Conservation (phyloP, 2,888 invertebrate species). For the Hirtodrosophila alboralis region DNA sequence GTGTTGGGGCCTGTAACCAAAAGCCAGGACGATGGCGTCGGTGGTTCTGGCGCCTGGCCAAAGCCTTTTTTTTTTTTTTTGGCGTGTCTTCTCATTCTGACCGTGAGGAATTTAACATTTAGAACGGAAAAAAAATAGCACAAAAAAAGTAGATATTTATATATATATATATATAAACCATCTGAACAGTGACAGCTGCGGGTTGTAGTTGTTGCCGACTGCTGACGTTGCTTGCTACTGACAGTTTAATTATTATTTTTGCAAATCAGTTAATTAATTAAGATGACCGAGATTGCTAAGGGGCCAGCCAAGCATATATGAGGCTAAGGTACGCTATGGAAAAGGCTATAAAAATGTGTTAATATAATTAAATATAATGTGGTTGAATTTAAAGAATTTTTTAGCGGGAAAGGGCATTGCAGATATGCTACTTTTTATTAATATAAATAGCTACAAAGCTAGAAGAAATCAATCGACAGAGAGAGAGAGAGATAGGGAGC, state of each 20-base stretch:
- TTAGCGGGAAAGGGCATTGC: too few species aligned
- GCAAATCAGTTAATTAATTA: constrained; percentile 69
- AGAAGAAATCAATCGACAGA: too few species aligned
- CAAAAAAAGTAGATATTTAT: constrained; percentile 24
- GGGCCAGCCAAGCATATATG: not conserved
- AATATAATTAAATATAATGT: constrained; percentile 2
- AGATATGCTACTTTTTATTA: too few species aligned
- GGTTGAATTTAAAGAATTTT: not conserved
- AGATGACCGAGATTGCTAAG: constrained; percentile 46
- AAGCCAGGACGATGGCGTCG: constrained; percentile 41
- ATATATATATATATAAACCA: constrained; percentile 21
- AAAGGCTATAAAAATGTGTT: not conserved
- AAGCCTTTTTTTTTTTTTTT: constrained; percentile 43
- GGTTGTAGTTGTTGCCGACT: constrained; percentile 25
- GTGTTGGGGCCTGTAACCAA: constrained; percentile 61
- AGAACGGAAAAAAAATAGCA: constrained; percentile 54
- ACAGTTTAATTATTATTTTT: constrained; percentile 75
- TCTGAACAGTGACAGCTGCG: constrained; percentile 49
- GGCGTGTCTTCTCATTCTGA: constrained; percentile 48
- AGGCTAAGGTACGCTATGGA: constrained; percentile 20
- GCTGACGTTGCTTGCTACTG: constrained; percentile 53
- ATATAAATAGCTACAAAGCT: too few species aligned
- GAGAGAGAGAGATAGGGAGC: too few species aligned
- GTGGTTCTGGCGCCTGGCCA: constrained; percentile 49
- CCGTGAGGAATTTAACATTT: constrained; percentile 61